Conservation (phyloP, 2,797 vertebrate species). For the Oreonectes daqikongensis region DNA sequence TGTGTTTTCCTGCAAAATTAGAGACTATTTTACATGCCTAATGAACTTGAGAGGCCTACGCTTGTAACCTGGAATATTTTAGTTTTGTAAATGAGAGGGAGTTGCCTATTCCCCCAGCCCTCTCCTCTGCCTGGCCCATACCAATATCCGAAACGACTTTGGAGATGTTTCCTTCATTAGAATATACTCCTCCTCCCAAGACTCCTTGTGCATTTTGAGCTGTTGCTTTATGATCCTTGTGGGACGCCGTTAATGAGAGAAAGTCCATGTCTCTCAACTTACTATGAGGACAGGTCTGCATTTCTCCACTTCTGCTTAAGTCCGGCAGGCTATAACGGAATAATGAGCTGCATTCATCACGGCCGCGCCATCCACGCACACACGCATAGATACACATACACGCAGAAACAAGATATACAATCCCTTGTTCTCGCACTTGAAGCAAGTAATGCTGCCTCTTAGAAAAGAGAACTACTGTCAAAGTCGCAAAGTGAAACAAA, state of each 20-base stretch:
- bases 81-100: conserved; percentile 78
- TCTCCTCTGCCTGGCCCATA: conserved; percentile 67
- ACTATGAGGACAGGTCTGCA: conserved; percentile 78
- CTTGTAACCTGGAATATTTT: conserved; percentile 73
- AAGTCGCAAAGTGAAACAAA: not conserved
- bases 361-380: conserved; percentile 60
- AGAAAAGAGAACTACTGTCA: not conserved
- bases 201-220: conserved; percentile 73
- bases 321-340: conserved; percentile 65
- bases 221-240: conserved; percentile 76
- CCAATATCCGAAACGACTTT: conserved; percentile 81
- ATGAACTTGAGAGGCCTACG: conserved; percentile 75
- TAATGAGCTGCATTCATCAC: conserved; percentile 78
- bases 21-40: conserved; percentile 71
- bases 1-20: conserved; percentile 73
- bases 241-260: conserved; percentile 77
- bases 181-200: conserved; percentile 71
- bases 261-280: conserved; percentile 76
- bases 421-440: conserved; percentile 19
- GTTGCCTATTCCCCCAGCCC: conserved; percentile 70
- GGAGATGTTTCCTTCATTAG: conserved; percentile 78
- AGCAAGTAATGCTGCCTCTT: not conserved
- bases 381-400: conserved; percentile 45
- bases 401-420: conserved; percentile 33
- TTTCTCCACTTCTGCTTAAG: conserved; percentile 73